Evolutionary conservation across 2,797 vertebrate genomes (phyloP).

Genomic region (Sciaenops ocellatus): DNA sequence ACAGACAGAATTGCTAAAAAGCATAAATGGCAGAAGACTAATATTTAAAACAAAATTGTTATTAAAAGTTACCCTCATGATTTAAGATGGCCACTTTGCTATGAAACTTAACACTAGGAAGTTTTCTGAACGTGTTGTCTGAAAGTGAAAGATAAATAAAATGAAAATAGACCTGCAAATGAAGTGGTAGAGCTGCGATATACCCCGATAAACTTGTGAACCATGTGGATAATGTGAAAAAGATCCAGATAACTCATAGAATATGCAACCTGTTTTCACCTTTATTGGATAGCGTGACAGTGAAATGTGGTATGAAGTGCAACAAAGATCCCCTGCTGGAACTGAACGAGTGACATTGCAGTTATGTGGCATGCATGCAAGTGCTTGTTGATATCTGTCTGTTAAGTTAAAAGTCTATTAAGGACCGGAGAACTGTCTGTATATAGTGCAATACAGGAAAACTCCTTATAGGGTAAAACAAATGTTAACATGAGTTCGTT

Average conservation of each 20-base stretch:
- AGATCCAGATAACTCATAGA: neutral
- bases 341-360: neutral
- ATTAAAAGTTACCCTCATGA: too few species aligned
- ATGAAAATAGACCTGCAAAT: conserved; percentile 51
- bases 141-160: neutral
- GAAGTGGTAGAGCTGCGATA: conserved; percentile 24
- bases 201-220: conserved; percentile 29
- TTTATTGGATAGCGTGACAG: neutral
- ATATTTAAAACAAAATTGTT: neutral
- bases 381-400: neutral
- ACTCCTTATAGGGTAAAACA: conserved; percentile 50
- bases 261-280: neutral
- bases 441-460: neutral
- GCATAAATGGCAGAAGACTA: neutral
- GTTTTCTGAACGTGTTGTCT: neutral
- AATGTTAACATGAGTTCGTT: conserved; percentile 38
- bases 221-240: conserved; percentile 34
- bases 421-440: conserved; percentile 2
- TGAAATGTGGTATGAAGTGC: neutral
- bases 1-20: neutral
- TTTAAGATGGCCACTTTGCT: neutral
- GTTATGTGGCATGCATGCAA: neutral
- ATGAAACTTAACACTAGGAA: too few species aligned
- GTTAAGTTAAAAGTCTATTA: neutral
- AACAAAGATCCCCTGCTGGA: neutral